Evolutionary conservation across 2,888 invertebrate genomes (phyloP).

Genomic region (Sicus ferrugineus): DNA sequence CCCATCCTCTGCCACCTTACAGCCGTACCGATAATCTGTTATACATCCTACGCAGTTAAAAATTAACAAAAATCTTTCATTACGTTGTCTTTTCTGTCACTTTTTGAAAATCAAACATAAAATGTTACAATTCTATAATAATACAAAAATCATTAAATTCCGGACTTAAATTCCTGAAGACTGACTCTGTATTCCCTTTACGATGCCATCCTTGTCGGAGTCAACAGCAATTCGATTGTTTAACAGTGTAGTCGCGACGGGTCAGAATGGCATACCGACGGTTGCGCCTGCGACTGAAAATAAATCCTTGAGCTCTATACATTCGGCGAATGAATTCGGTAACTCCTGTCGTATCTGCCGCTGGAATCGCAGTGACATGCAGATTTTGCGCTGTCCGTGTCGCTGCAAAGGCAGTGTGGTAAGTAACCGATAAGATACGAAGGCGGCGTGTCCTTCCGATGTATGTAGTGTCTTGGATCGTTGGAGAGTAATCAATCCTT

Average conservation of each 20-base stretch:
- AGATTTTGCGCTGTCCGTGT: slow-evolving; percentile 58
- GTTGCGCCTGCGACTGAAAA: slow-evolving; percentile 18
- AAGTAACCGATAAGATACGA: no score
- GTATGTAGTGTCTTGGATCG: no score
- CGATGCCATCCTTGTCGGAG: slow-evolving; percentile 44
- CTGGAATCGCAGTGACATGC: slow-evolving; percentile 54
- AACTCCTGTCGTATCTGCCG: slow-evolving; percentile 61
- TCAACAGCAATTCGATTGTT: slow-evolving; percentile 29
- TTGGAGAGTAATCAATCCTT: no score
- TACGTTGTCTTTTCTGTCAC: slow-evolving; percentile 9
- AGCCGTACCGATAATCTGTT: no score
- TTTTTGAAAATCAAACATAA: slow-evolving; percentile 3
- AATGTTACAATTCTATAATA: not conserved
- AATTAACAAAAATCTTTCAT: no score
- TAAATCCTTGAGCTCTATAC: slow-evolving; percentile 46
- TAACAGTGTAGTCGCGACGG: slow-evolving; percentile 43
- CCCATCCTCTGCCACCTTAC: no score
- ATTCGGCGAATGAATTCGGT: slow-evolving; percentile 53
- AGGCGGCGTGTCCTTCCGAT: no score
- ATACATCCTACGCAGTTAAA: no score
- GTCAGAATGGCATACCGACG: no score
- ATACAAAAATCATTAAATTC: slow-evolving; percentile 15
- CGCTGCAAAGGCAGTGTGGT: slow-evolving; percentile 62
- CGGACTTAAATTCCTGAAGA: not conserved
- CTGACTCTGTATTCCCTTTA: not conserved